Evolutionary conservation across 2,113 vertebrate species (phyloP).

Genomic region (Eulemur macaco): DNA sequence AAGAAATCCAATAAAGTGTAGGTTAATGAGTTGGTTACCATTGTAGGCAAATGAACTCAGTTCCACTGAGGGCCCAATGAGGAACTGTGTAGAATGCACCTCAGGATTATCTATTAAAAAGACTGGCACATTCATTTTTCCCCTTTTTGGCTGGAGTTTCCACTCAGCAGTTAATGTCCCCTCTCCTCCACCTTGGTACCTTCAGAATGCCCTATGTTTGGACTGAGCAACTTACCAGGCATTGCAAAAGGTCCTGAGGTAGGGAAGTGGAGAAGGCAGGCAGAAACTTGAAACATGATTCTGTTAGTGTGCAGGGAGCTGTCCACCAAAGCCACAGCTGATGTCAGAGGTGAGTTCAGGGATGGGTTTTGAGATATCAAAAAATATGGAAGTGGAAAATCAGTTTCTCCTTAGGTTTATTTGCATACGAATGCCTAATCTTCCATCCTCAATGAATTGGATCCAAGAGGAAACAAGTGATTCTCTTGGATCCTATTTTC

Average conservation of each 20-base stretch:
- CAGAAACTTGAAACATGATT: not conserved
- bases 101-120: not conserved
- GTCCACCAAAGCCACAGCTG: not conserved
- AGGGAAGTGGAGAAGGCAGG: not conserved
- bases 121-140: not conserved
- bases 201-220: not conserved
- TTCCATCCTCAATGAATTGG: not conserved
- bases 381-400: not conserved
- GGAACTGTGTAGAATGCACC: not conserved
- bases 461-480: not conserved
- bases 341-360: not conserved
- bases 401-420: not conserved
- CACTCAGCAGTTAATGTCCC: not conserved
- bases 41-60: not conserved
- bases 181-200: not conserved
- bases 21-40: not conserved
- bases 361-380: not conserved
- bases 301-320: not conserved
- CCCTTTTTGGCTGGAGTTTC: not conserved
- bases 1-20: not conserved
- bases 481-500: not conserved
- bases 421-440: not conserved
- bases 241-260: not conserved
- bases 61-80: not conserved
- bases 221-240: not conserved